Evolutionary conservation across 2,797 vertebrate species (phyloP), one percentile per base, ranked within the genome.

Genomic region (Mormyrus proboscirostris): DNA sequence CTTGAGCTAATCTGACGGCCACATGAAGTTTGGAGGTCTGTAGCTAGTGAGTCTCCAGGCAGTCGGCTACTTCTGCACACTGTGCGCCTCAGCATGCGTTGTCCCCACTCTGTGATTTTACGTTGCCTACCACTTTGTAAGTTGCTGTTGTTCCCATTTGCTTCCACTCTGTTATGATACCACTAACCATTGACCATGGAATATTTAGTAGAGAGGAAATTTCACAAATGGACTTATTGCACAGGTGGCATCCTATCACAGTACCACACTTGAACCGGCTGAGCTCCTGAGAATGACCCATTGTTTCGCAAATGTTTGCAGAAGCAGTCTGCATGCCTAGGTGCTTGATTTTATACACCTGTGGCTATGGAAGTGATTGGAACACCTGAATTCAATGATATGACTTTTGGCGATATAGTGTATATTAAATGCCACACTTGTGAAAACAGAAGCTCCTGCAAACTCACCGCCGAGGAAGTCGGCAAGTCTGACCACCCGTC

Each of bases 381-480:
- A 22, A 59, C 6, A 22, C 1, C 6, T 22, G 19, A 59, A 22
- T 59, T 7, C 55, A 59, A 57, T 57, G 19, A 59, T 59, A 8
- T 59, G 55, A 59, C 55, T 22, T 59, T 59, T 22, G 19, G 2
- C 55, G 22, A 59, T 59, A 57, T 7, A 57, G 55, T 6, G 2
- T 4, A 33, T 57, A 87, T 89, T 73, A 89, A 87, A 79, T 88
- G 19, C 41, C 12, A 3, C 87, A 53, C 57, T 88, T 84, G 29
- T 88, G 69, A 79, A 91, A 90, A 50, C 65, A 59, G 85, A 62
- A 29, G 22, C 9, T 29, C 88, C 88, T 90, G 86, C 86, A 90
- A 91, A 91, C 89, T 65, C 88, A 92, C 90, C 69, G 86, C 53
- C 88, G 88, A 93, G 94, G 93, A 95, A 94, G 92, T 89, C 2